Conservation (phyloP, 2,888 invertebrate genomes). For the Sepioteuthis lessoniana region DNA sequence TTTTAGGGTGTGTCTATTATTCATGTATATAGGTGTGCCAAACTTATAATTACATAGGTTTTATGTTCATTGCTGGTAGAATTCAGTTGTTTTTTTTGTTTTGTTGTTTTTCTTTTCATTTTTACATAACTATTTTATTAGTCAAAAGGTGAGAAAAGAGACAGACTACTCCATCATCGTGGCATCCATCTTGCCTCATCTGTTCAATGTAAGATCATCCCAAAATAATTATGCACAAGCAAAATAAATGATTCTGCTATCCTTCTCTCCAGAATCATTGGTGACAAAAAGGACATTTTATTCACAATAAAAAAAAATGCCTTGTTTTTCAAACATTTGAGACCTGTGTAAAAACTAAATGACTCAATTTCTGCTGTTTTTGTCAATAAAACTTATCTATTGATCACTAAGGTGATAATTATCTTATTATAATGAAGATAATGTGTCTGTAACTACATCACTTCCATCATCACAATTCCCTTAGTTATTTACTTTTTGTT, state of each 20-base stretch:
- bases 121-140: neutral
- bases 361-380: too few relatives aligned
- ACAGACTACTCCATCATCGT: neutral
- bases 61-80: neutral
- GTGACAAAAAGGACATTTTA: neutral
- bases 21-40: neutral
- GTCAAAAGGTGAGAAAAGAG: neutral
- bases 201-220: neutral
- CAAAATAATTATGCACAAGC: neutral
- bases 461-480: too few relatives aligned
- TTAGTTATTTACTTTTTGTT: too few relatives aligned
- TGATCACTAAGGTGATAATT: neutral
- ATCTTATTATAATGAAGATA: too few relatives aligned
- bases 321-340: neutral
- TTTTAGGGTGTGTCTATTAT: neutral
- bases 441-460: too few relatives aligned
- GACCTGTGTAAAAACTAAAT: neutral
- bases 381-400: too few relatives aligned
- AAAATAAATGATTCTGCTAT: neutral
- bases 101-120: neutral
- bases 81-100: neutral
- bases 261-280: neutral
- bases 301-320: neutral
- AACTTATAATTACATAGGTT: neutral
- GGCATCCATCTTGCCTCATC: neutral